These are phyloP conservation scores for Salminus brasiliensis DNA, from an alignment of 2,113 vertebrate genomes.

Conservation along the genomic window DNA sequence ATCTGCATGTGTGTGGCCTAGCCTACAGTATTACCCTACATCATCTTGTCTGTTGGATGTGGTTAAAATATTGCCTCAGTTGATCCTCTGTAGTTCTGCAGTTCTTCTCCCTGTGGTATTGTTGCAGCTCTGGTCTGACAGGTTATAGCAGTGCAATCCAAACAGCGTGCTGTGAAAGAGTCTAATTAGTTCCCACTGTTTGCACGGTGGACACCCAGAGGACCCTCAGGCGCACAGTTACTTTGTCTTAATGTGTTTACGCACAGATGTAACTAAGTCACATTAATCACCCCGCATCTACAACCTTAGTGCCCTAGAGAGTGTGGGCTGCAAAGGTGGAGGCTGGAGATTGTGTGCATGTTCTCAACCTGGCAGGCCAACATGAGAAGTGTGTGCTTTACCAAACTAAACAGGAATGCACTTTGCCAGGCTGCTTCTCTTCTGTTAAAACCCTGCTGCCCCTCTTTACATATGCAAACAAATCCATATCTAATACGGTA, in stretches of 20 bases:
- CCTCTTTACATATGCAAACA: constrained; percentile 17
- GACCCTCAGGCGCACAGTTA: constrained; percentile 33
- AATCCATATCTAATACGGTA: not conserved
- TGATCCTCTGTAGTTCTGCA: constrained; percentile 31
- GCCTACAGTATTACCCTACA: constrained; percentile 18
- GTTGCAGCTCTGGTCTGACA: constrained; percentile 44
- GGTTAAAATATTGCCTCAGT: constrained; percentile 24
- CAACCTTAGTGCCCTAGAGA: constrained; percentile 21
- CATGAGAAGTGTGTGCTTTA: constrained; percentile 4
- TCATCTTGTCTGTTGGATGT: constrained; percentile 37
- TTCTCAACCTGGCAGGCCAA: not conserved
- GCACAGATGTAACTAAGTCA: constrained; percentile 43
- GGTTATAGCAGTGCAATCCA: constrained; percentile 48
- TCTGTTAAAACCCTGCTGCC: not conserved
- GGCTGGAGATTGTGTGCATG: constrained; percentile 5
- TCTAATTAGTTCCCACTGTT: constrained; percentile 58
- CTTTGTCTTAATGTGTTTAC: constrained; percentile 57
- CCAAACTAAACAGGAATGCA: not conserved
- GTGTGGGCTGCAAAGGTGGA: not conserved
- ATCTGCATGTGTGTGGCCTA: constrained; percentile 27
- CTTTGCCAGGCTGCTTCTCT: not conserved
- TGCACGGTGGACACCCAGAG: constrained; percentile 48
- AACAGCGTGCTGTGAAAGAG: constrained; percentile 39
- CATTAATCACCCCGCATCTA: constrained; percentile 47
- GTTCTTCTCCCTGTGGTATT: constrained; percentile 42